Evolutionary conservation across 2,888 invertebrate genomes (phyloP).

Genomic region (Limenitis camilla): DNA sequence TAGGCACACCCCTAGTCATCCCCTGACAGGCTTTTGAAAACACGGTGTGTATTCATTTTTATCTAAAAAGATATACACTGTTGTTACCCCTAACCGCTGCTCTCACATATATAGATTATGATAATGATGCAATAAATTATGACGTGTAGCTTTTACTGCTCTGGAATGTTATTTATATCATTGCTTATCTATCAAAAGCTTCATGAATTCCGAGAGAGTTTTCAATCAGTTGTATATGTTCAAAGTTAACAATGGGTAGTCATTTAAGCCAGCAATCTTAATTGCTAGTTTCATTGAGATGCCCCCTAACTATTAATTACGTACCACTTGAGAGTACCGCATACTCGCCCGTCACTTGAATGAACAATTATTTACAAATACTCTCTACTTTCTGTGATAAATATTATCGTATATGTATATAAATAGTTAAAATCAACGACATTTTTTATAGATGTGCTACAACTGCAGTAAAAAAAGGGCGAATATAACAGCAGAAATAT

Average conservation of each 20-base stretch:
- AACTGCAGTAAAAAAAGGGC: too few species aligned
- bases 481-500: too few species aligned
- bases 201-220: conserved; percentile 7
- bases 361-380: conserved; percentile 18
- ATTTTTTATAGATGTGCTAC: too few species aligned
- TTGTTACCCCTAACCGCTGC: conserved; percentile 12
- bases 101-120: conserved; percentile 24
- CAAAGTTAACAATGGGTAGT: conserved; percentile 18
- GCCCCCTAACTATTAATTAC: conserved; percentile 23
- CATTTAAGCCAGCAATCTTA: conserved; percentile 26
- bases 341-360: conserved; percentile 14
- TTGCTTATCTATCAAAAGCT: conserved; percentile 3
- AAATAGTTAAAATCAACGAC: too few species aligned
- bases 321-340: conserved; percentile 16
- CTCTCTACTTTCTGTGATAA: conserved; percentile 48
- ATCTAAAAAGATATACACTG: conserved; percentile 8
- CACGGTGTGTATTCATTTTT: conserved; percentile 1
- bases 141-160: conserved; percentile 12
- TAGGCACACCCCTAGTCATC: too few species aligned
- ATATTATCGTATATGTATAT: conserved; percentile 29
- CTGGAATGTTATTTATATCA: neutral
- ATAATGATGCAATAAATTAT: conserved; percentile 22
- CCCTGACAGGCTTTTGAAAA: too few species aligned
- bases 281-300: conserved; percentile 27
- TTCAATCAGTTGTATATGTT: conserved; percentile 9